phyloP scores from a whole-genome alignment of 2,797 vertebrate species.

The Scolopax bukidnonensis region DNA sequence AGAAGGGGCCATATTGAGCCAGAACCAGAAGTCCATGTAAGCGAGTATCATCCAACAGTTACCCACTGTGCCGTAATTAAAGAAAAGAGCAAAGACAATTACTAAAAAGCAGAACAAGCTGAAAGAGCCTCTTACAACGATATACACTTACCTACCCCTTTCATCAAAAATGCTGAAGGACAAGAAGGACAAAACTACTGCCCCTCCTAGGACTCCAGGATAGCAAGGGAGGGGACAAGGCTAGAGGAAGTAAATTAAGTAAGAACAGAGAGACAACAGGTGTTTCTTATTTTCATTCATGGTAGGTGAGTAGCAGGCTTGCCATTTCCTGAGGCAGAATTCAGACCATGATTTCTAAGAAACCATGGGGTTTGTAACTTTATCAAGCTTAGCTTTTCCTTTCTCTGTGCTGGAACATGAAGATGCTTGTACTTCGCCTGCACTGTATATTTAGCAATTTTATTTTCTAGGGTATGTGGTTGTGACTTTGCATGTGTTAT shows the following conservation, averaged over 20 bases:
- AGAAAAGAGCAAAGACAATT: neutral
- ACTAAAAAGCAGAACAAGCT: neutral
- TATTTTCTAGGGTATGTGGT: neutral
- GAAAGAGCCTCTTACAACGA: neutral
- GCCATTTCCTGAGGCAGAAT: slow-evolving; percentile 22
- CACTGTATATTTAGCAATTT: neutral
- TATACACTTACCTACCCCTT: neutral
- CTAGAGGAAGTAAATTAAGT: neutral
- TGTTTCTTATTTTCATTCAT: neutral
- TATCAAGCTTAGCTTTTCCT: neutral
- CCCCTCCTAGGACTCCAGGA: neutral
- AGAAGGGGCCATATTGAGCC: neutral
- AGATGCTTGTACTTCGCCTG: neutral
- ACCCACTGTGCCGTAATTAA: neutral
- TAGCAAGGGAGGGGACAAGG: neutral
- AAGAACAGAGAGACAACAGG: neutral
- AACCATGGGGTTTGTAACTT: neutral
- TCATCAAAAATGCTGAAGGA: neutral
- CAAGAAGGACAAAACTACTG: neutral
- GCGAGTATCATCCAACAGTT: neutral
- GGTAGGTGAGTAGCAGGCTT: neutral
- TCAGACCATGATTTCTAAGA: slow-evolving; percentile 14
- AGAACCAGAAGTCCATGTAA: neutral
- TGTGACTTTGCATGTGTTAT: neutral
- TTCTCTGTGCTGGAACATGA: neutral